Evolutionary conservation across 2,888 invertebrate genomes (phyloP).

Genomic region (Spodoptera exigua): DNA sequence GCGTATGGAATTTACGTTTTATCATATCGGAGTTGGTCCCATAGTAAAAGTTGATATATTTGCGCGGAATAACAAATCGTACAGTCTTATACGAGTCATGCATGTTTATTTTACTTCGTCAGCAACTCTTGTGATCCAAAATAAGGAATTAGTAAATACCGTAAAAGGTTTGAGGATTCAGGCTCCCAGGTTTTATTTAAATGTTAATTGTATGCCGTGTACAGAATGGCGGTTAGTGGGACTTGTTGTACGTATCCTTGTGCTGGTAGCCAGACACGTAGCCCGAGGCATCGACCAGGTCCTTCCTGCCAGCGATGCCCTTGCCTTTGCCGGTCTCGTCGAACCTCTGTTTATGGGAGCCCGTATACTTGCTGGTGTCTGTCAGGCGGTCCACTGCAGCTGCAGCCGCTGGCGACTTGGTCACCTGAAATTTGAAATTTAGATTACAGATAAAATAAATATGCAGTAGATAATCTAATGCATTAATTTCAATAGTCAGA

Average conservation of each 20-base stretch:
- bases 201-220: slow-evolving; percentile 31
- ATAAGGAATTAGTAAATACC: slow-evolving; percentile 5
- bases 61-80: no score
- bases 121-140: slow-evolving; percentile 1
- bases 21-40: no score
- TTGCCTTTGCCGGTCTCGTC: slow-evolving; percentile 95
- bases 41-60: no score
- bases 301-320: slow-evolving; percentile 95
- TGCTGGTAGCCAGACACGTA: slow-evolving; percentile 96
- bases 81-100: no score
- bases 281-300: slow-evolving; percentile 92
- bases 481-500: no score
- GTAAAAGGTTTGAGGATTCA: slow-evolving; percentile 26
- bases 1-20: not conserved
- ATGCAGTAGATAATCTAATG: no score
- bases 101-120: no score
- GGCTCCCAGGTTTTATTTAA: slow-evolving; percentile 21
- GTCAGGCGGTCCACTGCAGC: slow-evolving; percentile 93
- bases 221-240: slow-evolving; percentile 74
- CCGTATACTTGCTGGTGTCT: slow-evolving; percentile 96
- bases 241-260: slow-evolving; percentile 93
- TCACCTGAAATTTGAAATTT: slow-evolving; percentile 72
- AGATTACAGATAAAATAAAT: no score
- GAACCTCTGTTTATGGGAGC: slow-evolving; percentile 95
- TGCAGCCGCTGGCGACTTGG: slow-evolving; percentile 84